A percentile compares a stretch with the other conserved stretches of the same genome.
Evolutionary conservation across 2,888 invertebrate species (phyloP).

Genomic region (Scaptomyza caliginosa): DNA sequence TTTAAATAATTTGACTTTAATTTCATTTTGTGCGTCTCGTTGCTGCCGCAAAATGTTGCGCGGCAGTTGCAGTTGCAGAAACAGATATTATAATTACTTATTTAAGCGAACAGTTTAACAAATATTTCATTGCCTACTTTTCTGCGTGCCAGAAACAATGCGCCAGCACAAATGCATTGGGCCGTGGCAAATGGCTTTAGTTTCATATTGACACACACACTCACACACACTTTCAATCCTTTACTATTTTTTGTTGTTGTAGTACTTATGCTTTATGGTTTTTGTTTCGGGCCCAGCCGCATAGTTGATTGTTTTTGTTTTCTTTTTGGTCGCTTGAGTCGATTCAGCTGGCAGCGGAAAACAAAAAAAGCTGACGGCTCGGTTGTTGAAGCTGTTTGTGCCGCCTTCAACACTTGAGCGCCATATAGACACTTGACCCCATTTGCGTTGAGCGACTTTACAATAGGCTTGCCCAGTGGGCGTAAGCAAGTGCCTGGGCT

Average conservation of each 20-base stretch:
- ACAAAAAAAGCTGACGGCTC: too few species aligned
- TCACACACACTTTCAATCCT: slow-evolving; percentile 15
- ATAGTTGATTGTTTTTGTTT: slow-evolving; percentile 78
- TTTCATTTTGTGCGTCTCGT: slow-evolving; percentile 18
- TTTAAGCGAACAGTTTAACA: slow-evolving; percentile 9
- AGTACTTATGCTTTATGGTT: slow-evolving; percentile 13
- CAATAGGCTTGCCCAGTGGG: slow-evolving; percentile 53
- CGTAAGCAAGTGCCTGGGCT: slow-evolving; percentile 12
- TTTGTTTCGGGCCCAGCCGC: slow-evolving; percentile 42
- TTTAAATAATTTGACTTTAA: slow-evolving; percentile 2
- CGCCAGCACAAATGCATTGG: slow-evolving; percentile 38
- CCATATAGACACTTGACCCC: slow-evolving; percentile 75
- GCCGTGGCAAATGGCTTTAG: slow-evolving; percentile 52
- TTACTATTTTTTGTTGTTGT: slow-evolving; percentile 2
- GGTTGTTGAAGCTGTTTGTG: slow-evolving; percentile 31
- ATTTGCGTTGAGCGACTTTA: slow-evolving; percentile 53
- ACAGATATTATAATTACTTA: slow-evolving; percentile 23
- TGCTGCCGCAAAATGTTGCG: slow-evolving; percentile 11
- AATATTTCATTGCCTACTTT: slow-evolving; percentile 59
- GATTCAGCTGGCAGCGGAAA: slow-evolving; percentile 27
- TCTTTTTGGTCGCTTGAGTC: slow-evolving; percentile 52
- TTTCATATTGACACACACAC: slow-evolving; percentile 53
- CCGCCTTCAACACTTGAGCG: slow-evolving; percentile 64
- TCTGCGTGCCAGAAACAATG: slow-evolving; percentile 33
- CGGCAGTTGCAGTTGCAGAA: slow-evolving; percentile 8